Base-by-base conservation (phyloP, 2,797 vertebrate species). In the Chelonia mydas region DNA sequence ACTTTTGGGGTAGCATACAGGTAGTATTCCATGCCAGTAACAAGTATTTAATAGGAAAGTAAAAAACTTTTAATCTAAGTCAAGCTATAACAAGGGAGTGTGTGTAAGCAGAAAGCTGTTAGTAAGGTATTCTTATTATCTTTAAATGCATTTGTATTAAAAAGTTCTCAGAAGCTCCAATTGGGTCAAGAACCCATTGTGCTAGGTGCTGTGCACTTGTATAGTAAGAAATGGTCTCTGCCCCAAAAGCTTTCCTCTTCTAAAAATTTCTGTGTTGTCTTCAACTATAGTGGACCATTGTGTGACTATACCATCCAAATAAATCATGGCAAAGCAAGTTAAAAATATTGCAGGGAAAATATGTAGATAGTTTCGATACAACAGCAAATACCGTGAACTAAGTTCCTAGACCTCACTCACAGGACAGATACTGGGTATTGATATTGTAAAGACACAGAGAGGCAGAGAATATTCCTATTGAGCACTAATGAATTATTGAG, bases 401-500 rank as follows among this genome's bases (percentile, higher is more conserved):
- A 33, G 13, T 90, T 80, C 72, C 12, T 16, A 81, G 54, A 5
- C 6, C 83, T 93, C 81, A 27, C 41, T 86, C 77, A 3, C 33
- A 53, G 45, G 90, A 57, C 9, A 61, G 31, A 17, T 61, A 15
- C 31, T 79, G 84, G 79, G n/a, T 90, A 55, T 88, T 90, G 83
- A 17, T 92, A 3, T 50, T 84, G 25, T 86, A 74, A 94, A 88
- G 90, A 93, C 41, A 49, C 53, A 81, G 84, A 89, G 90, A 65
- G 47, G 27, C 5, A 8, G 76, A 59, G 78, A 92, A 33, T 90
- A 76, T 89, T 95, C 82, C 9, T 89, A 8, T 86, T 92, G 45
- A 53, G 78, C 68, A 61, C 49, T 91, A 4, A 49, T 90, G 78
- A 91, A 83, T 95, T 94, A 94, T 41, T 90, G 93, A 89, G 27